Base-by-base conservation (phyloP, 2,888 invertebrate species). In the Lepidonotus clava region DNA sequence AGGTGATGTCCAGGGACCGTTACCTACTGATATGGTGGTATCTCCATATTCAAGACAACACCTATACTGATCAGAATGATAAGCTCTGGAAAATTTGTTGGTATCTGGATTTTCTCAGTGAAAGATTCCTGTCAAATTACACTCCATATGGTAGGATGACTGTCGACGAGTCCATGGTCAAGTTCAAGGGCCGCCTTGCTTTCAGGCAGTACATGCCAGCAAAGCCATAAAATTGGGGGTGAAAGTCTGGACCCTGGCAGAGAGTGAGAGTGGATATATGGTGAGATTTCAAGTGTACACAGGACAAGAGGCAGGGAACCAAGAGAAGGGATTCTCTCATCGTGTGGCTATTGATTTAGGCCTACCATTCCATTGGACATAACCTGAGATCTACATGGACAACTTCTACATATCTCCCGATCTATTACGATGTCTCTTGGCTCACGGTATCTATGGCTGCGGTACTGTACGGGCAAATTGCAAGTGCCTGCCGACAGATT, bases 151-250 rank as follows among this genome's bases (percentile, higher is more conserved):
- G 32, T 14, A n/a, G 41, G 18, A 0, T 53, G 8, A 84, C 53
- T 24, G 34, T 84, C 34, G 84, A 84, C 24, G 84, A 84, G 56
- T 53, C 84, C 18, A 84, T 84, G 56, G 34, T 84, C 34, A 51
- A 51, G 32, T 84, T 84, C 56, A 84, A 84, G 36, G 84, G 84
- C 14, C 53, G 84, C 11, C 56, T 84, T n/a, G 34, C 28, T 32
- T 84, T 84, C 56, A 46, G 56, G n/a, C 84, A 84, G 24, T 84
- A 84, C 56, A 32, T 84, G 56, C 84, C 84, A 14, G 5, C 56
- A 5, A 84, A 53, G 34, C 84, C 84, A 36, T 36, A 2, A 84
- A 84, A 34, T 84, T 51, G 84, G 84, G 84, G 5, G 41, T 84
- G n/a, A 84, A 84, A 38, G 41, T 84, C 0, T 84, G 56, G 84